These are phyloP conservation scores for Aurelia coerulea DNA, from an alignment of 30 jellyfish, hydroid and myxozoan species.

Conservation along the genomic window DNA sequence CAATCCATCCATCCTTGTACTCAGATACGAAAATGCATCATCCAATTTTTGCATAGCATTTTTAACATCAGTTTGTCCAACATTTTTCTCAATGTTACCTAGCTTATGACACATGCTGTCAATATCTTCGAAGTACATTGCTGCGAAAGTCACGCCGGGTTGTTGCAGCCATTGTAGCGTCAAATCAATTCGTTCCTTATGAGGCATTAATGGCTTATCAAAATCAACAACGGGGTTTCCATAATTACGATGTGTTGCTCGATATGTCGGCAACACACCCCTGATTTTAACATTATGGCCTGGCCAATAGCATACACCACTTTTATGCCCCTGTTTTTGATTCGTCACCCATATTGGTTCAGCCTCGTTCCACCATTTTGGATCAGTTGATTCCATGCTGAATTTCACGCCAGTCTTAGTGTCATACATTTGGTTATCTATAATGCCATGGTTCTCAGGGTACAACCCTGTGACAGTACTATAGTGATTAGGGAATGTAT, in stretches of 20 bases:
- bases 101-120: slow-evolving; percentile 54
- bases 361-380: slow-evolving; percentile 82
- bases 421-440: slow-evolving; percentile 83
- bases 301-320: slow-evolving; percentile 95
- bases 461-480: slow-evolving; percentile 87
- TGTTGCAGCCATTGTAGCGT: slow-evolving; percentile 66
- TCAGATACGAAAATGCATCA: slow-evolving; percentile 42
- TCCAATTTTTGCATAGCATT: slow-evolving; percentile 53
- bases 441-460: slow-evolving; percentile 90
- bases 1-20: slow-evolving; percentile 10
- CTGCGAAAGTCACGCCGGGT: slow-evolving; percentile 75
- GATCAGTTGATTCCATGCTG: slow-evolving; percentile 42
- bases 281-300: slow-evolving; percentile 70
- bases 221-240: slow-evolving; percentile 25
- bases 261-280: slow-evolving; percentile 68
- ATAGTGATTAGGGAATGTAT: slow-evolving; percentile 84
- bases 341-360: slow-evolving; percentile 91
- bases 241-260: slow-evolving; percentile 14
- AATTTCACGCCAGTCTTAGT: slow-evolving; percentile 18
- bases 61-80: slow-evolving; percentile 1
- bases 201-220: slow-evolving; percentile 59
- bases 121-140: slow-evolving; percentile 67
- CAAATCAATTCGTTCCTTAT: slow-evolving; percentile 55
- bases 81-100: slow-evolving; percentile 5
- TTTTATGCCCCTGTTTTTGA: slow-evolving; percentile 83